Conservation (phyloP, 2,113 vertebrate genomes). For the Agelaius tricolor region DNA sequence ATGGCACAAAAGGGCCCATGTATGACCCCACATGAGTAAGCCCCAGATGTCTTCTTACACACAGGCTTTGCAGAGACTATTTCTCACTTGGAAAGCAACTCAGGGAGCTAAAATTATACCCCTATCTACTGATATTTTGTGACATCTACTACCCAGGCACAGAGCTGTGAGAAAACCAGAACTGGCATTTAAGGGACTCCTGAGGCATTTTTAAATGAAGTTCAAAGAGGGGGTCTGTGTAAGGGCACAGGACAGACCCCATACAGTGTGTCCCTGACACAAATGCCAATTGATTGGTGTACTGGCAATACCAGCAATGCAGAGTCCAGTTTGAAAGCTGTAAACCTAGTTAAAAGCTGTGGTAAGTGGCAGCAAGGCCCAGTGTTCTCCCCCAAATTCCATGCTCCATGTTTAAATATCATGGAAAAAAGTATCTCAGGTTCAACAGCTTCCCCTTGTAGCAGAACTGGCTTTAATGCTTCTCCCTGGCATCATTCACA, state of each 20-base stretch:
- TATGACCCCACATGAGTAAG: constrained; percentile 28
- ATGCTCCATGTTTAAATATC: background rate
- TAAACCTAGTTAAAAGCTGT: background rate
- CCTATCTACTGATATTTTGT: background rate
- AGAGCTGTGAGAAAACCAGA: background rate
- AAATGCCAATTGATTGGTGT: background rate
- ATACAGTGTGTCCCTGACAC: background rate
- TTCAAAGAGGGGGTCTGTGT: background rate
- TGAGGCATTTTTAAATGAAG: background rate
- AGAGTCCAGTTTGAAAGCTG: background rate
- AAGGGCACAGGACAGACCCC: background rate
- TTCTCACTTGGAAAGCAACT: constrained; percentile 7
- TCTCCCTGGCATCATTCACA: constrained; percentile 16
- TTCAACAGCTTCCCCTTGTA: background rate
- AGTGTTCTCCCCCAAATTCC: background rate
- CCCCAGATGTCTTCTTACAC: constrained; percentile 1
- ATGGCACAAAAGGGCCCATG: background rate
- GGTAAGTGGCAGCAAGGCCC: background rate
- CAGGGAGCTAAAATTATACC: constrained; percentile 30
- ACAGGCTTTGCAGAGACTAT: background rate
- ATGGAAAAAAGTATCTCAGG: background rate
- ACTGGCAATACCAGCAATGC: background rate
- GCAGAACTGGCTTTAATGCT: constrained; percentile 14
- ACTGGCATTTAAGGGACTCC: background rate
- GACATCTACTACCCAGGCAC: background rate